Evolutionary conservation across 2,113 vertebrate genomes (phyloP).

Genomic region (Kryptolebias marmoratus): DNA sequence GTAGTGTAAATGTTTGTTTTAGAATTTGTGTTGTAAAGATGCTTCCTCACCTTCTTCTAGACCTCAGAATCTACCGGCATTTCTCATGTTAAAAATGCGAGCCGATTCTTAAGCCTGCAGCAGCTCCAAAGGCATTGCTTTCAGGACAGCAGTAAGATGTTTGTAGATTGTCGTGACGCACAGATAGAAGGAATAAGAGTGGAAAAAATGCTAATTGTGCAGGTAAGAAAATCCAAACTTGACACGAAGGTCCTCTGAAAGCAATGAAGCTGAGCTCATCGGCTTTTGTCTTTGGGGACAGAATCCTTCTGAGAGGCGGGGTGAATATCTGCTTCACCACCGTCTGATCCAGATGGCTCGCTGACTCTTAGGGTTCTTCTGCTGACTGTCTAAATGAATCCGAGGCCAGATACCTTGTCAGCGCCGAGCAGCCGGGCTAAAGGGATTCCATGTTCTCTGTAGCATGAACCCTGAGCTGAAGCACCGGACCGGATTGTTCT

Average conservation of each 20-base stretch:
- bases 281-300: conserved; percentile 65
- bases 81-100: conserved; percentile 19
- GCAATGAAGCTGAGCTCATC: conserved; percentile 63
- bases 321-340: conserved; percentile 61
- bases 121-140: conserved; percentile 15
- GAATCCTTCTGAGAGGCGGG: conserved; percentile 52
- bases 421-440: conserved; percentile 55
- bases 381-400: conserved; percentile 72
- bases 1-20: not conserved
- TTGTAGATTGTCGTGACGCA: conserved; percentile 13
- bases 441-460: conserved; percentile 72
- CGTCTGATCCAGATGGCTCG: conserved; percentile 66
- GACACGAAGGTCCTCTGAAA: conserved; percentile 54
- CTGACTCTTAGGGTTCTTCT: conserved; percentile 64
- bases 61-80: conserved; percentile 17
- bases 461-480: conserved; percentile 62
- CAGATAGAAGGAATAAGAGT: conserved; percentile 16
- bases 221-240: conserved; percentile 63
- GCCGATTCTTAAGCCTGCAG: conserved; percentile 21
- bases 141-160: conserved; percentile 39
- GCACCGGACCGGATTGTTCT: conserved; percentile 56
- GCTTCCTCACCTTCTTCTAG: conserved; percentile 6
- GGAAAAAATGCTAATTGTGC: conserved; percentile 55
- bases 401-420: conserved; percentile 65
- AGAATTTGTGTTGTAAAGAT: not conserved